Base-by-base conservation (phyloP, 2,888 invertebrate genomes). In the Catocala fraxini region DNA sequence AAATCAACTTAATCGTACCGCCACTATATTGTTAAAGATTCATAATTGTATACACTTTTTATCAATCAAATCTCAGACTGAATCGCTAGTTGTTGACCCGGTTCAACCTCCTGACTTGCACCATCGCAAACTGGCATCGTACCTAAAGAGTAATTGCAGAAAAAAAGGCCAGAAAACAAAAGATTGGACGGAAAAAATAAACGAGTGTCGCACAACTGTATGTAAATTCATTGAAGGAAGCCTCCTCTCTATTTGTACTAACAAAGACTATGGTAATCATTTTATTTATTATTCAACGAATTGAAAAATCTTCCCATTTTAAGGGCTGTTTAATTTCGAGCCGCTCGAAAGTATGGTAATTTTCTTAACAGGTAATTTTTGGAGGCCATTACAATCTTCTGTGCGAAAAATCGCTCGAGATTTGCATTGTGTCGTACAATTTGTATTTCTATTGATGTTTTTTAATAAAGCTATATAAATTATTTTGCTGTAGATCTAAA, bases 251-350 rank as follows among this genome's bases (percentile, higher is more conserved):
- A 65, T 68, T 66, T 63, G 56, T 63, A 64, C 75, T 75, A 70
- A 70, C 77, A 71, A 76, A 79, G 74, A 71, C 62, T 71, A 80
- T 79, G 74, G 69, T 77, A 76, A 80, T 76, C 65, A 66, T 55
- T 59, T 60, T 67, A 71, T 73, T 75, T 71, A 70, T 70, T 78
- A 71, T 75, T 66, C 68, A 68, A 56, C 42, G 56, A 71, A 63
- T 68, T 79, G 77, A 75, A 69, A 65, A 63, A 63, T 65, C 63
- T 43, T 61, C 59, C 58, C 61, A 41, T 59, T 59, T 56, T 49
- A 59, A 59, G 54, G 61, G 52, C 48, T 51, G 63, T 52, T 65
- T 75, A 62, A 60, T 68, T 71, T 64, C 25, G 53, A 63, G 34
- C 15, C 48, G 45, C 3, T 52, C 9, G 5, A n/a, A 34, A 68